Conservation (phyloP, 2,113 vertebrate genomes). For the Elephas maximus region DNA sequence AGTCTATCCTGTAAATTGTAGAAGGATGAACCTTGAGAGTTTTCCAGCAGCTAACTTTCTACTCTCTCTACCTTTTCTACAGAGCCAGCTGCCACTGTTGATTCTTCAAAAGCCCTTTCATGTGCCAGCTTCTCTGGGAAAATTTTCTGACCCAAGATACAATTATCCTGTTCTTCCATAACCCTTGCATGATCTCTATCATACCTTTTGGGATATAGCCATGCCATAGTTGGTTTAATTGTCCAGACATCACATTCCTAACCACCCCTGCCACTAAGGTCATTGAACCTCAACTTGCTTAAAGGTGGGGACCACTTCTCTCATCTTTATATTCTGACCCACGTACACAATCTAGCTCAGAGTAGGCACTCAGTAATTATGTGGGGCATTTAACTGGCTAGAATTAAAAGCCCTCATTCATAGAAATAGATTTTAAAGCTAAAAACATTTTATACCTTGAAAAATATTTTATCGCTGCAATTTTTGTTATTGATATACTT, state of each 20-base stretch:
- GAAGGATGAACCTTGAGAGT: neutral
- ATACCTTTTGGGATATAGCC: neutral
- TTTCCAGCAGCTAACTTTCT: neutral
- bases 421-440: neutral
- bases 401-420: neutral
- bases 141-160: neutral
- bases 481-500: neutral
- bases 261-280: neutral
- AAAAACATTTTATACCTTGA: conserved; percentile 1
- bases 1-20: neutral
- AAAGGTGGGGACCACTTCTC: neutral
- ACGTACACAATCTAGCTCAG: neutral
- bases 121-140: neutral
- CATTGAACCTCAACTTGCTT: neutral
- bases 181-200: neutral
- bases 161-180: conserved; percentile 1
- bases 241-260: neutral
- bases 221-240: neutral
- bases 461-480: neutral
- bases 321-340: neutral
- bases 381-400: neutral
- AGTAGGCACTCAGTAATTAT: neutral
- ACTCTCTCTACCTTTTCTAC: neutral
- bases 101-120: neutral
- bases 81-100: neutral